phyloP scores from a whole-genome alignment of 1,140 invertebrate species.

The Aphis gossypii region DNA sequence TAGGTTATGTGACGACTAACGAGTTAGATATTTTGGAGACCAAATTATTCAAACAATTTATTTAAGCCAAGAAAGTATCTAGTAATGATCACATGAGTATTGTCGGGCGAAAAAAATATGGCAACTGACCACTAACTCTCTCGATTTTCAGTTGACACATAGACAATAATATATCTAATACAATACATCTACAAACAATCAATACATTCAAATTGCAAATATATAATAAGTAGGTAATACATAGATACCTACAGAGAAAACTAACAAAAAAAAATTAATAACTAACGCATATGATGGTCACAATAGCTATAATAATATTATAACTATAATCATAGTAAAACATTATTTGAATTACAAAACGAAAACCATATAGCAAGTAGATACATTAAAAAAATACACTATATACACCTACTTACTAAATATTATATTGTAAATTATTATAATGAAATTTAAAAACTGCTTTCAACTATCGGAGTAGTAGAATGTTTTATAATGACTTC shows the following conservation, averaged over 20 bases:
- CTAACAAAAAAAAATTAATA: background rate
- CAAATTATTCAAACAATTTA: constrained; percentile 21
- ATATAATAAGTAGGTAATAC: background rate
- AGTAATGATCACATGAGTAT: background rate
- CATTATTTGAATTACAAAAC: background rate
- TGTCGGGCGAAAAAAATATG: background rate
- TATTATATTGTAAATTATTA: background rate
- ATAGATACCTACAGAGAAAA: background rate
- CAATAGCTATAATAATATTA: background rate
- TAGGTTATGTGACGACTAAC: constrained; percentile 10
- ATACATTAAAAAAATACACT: background rate
- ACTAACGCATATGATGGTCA: background rate
- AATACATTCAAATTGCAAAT: background rate
- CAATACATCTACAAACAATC: background rate
- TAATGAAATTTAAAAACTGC: background rate
- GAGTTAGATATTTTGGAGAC: background rate
- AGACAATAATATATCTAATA: background rate
- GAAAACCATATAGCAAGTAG: background rate
- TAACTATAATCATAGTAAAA: background rate
- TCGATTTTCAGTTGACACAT: background rate
- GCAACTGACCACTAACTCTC: constrained; percentile 13
- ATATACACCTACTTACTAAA: background rate
- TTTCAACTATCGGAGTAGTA: background rate
- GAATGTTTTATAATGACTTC: background rate
- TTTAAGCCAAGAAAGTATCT: constrained; percentile 21